Evolutionary conservation across 2,797 vertebrate genomes (phyloP), one percentile per base, ranked within the genome.

Genomic region (Orestias chungarensis): DNA sequence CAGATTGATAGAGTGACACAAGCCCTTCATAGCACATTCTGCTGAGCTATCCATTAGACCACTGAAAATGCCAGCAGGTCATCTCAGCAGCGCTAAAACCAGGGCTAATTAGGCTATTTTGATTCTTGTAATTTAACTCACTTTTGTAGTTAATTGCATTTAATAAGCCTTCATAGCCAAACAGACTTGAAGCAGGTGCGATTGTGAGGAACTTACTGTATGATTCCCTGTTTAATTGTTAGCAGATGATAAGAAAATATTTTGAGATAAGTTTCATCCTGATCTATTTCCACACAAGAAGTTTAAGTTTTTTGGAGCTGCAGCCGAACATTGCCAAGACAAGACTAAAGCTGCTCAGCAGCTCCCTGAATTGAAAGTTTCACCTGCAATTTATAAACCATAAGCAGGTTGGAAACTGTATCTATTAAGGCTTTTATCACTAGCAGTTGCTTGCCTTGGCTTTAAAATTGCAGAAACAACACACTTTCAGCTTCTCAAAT

Each of bases 371-470:
- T 14, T 54, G 67, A 50, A 35, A 2, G 23, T 47, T 42, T 64
- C 9, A 64, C 47, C 29, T 52, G 33, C 18, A 31, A 20, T 66
- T 76, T 71, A 47, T 44, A 52, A 57, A 44, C 68, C 31, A 20
- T 40, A 23, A 5, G 11, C 14, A 38, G 44, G 29, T 43, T 17
- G 8, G 4, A 43, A 12, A 40, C 0, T 2, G 25, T 25, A 33
- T 64, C 25, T 54, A 15, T 52, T 29, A 42, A 29, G 64, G 61
- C 59, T 71, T 71, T 64, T 54, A 40, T 62, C 33, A 62, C 23
- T 40, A 23, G n/a, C 17, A 6, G 8, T 25, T 27, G 9, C n/a
- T 40, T 66, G 49, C 54, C n/a, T 38, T 62, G 54, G 35, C 72
- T 33, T 46, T 74, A 62, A 69, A 68, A 64, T 42, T 43, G 66